Base-by-base conservation (phyloP, 2,888 invertebrate genomes). In the Chaetogeoica ovagalla region DNA sequence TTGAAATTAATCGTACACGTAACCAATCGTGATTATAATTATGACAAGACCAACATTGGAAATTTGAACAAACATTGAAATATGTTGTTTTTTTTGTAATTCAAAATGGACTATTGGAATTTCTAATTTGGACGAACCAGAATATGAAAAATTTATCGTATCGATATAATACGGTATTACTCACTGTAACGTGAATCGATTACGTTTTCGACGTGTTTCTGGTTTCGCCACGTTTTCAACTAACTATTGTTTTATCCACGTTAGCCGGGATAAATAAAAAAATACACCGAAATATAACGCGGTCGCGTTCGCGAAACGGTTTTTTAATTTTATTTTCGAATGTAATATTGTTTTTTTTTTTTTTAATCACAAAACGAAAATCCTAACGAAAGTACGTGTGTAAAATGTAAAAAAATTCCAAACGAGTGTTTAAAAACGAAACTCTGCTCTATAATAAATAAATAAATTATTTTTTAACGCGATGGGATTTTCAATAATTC, bases 291-390 rank as follows among this genome's bases (percentile, higher is more conserved):
- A n/a, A n/a, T n/a, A 55, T 65, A 39, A 75, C 57, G 66, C 37
- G 75, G 57, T 74, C 57, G 65, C 19, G 23, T 75, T 74, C 57
- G 8, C 23, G 21, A 66, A 66, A 43, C 57, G 43, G 43, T 66
- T 48, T 48, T 48, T 65, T 65, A 39, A 19, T 74, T 74, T 71
- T 71, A 23, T 9, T 9, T n/a, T 9, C 1, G 73, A 30, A 74
- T 74, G 63, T 30, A 55, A 57, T 66, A 57, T 75, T 66, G 65
- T 57, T 57, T 75, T 66, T 30, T 30, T 30, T n/a, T 30, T 30
- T 30, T 75, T 75, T 66, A 75, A 66, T 75, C 66, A 57, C 17
- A 17, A 75, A 75, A 75, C 43, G 43, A 75, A 57, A 55, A 66
- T 57, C 57, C 65, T 39, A 59, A 23, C 57, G 15, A 17, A 65